Conservation (phyloP, 30 jellyfish, hydroid and myxozoan genomes). For the Nemopilema nomurai region DNA sequence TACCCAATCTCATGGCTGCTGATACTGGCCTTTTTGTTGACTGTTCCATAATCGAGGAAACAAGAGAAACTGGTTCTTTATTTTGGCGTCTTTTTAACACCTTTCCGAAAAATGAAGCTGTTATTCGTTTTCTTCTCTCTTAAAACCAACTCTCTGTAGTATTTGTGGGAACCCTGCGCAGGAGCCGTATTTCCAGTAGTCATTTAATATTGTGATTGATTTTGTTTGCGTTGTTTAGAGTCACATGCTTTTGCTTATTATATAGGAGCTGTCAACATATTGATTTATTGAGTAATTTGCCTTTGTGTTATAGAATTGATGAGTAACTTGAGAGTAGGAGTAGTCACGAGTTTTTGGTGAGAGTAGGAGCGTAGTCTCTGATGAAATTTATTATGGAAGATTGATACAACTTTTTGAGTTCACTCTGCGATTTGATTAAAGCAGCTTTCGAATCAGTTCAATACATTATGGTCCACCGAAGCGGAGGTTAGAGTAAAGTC, state of each 20-base stretch:
- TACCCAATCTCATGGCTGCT: background rate
- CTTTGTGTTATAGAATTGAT: background rate
- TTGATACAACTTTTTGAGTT: background rate
- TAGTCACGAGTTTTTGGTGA: background rate
- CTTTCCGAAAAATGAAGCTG: background rate
- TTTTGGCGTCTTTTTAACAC: background rate
- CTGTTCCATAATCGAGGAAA: background rate
- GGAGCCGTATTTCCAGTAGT: background rate
- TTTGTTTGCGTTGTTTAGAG: background rate
- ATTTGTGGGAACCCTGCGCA: background rate
- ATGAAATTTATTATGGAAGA: background rate
- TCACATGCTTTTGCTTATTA: background rate
- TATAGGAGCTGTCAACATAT: background rate
- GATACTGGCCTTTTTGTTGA: background rate
- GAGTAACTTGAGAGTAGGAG: background rate
- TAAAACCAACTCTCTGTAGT: background rate
- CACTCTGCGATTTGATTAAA: background rate
- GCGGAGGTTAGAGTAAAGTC: constrained; percentile 41
- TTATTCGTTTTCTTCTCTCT: background rate
- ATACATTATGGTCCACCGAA: constrained; percentile 29
- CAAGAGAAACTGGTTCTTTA: background rate
- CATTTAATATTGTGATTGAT: background rate
- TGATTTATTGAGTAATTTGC: background rate
- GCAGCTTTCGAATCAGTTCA: constrained; percentile 9
- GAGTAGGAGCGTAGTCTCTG: background rate